These are phyloP conservation scores for Girardia tigrina DNA, from an alignment of 2,888 invertebrate species.

Conservation along the genomic window DNA sequence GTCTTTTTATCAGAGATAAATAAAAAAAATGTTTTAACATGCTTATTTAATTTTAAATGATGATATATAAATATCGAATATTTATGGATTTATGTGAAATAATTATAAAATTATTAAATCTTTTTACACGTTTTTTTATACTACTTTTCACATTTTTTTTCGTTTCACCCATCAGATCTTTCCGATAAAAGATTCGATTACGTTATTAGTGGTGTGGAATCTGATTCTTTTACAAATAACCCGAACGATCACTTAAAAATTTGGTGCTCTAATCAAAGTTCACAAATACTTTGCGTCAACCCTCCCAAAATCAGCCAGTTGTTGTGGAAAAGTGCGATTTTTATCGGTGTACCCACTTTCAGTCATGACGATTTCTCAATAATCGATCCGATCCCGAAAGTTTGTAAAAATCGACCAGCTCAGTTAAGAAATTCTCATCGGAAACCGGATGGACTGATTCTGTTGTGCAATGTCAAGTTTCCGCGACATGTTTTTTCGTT, in stretches of 20 bases:
- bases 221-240: background rate
- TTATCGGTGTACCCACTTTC: background rate
- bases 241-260: background rate
- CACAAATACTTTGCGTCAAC: background rate
- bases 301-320: background rate
- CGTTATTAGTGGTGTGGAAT: background rate
- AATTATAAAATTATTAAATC: too few species aligned
- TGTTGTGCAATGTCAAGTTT: background rate
- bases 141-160: too few species aligned
- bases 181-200: background rate
- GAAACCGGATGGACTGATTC: background rate
- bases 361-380: background rate
- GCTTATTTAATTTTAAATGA: too few species aligned
- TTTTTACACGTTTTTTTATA: too few species aligned
- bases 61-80: too few species aligned
- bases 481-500: background rate
- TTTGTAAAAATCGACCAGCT: conserved; percentile 2
- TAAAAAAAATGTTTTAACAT: too few species aligned
- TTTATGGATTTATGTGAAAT: too few species aligned
- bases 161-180: background rate
- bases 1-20: too few species aligned
- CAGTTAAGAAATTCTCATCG: background rate
- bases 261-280: background rate
- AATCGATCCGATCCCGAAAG: background rate
- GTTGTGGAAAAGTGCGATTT: conserved; percentile 1